A percentile compares a stretch with the other conserved stretches of the same genome.
phyloP scores from a whole-genome alignment of 2,113 vertebrate species.

The Eptesicus fuscus region DNA sequence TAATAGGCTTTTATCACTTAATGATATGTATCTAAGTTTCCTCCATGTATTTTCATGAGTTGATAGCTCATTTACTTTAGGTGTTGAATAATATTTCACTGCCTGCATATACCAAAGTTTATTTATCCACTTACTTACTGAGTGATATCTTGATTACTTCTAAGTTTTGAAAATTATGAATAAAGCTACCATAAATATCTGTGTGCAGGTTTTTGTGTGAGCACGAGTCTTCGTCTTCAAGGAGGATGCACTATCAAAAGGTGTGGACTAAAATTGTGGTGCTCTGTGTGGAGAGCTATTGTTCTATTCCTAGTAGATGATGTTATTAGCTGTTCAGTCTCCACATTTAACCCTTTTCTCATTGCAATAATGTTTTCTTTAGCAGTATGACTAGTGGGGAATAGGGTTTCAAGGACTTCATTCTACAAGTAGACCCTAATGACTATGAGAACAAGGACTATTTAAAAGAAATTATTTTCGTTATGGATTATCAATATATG shows the following conservation, averaged over 20 bases:
- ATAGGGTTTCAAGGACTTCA: neutral
- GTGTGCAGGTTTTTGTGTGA: neutral
- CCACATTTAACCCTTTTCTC: neutral
- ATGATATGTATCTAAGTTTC: neutral
- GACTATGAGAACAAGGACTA: neutral
- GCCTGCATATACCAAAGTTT: neutral
- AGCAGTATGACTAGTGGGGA: neutral
- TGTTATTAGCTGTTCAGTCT: neutral
- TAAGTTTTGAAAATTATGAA: neutral
- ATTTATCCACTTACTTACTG: neutral
- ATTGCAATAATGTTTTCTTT: conserved; percentile 22
- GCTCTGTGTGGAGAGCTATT: neutral
- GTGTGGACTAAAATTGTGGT: neutral
- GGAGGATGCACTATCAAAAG: neutral
- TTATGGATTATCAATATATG: neutral
- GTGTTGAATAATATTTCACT: neutral
- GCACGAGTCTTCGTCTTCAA: neutral
- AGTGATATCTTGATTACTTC: neutral
- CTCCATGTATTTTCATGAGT: neutral
- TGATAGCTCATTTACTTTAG: neutral
- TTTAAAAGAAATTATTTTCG: neutral
- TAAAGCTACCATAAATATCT: neutral
- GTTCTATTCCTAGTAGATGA: neutral
- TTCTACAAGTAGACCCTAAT: neutral
- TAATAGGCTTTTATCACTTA: neutral